A percentile compares a stretch with the other conserved stretches of the same genome.
Evolutionary conservation across 2,797 vertebrate species (phyloP).

Genomic region (Eulemur albifrons): DNA sequence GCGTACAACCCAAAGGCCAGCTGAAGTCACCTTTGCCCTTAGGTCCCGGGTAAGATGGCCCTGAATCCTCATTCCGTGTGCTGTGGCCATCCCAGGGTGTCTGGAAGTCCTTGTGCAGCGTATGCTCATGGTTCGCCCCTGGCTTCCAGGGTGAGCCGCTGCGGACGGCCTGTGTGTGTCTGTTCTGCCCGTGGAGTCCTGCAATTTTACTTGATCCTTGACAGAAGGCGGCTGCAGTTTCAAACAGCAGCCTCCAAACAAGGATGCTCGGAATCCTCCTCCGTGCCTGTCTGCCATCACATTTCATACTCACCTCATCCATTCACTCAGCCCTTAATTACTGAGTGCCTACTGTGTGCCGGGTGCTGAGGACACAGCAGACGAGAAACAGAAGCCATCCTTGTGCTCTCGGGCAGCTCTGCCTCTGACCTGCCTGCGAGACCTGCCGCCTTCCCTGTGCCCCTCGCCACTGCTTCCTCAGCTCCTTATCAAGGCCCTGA

Average conservation of each 20-base stretch:
- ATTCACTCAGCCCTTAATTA: background rate
- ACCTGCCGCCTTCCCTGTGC: background rate
- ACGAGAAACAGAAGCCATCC: background rate
- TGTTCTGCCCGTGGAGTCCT: background rate
- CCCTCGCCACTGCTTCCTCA: background rate
- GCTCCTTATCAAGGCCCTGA: background rate
- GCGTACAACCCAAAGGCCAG: background rate
- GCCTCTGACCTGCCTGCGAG: background rate
- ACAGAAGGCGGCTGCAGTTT: background rate
- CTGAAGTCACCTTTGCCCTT: background rate
- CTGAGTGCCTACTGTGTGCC: background rate
- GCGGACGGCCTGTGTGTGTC: accelerated
- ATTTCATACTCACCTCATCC: background rate
- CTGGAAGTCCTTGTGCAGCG: background rate
- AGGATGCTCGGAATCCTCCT: background rate
- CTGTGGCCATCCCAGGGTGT: background rate
- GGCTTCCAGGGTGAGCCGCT: background rate
- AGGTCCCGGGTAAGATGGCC: background rate
- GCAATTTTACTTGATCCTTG: background rate
- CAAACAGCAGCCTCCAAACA: background rate
- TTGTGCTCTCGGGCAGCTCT: accelerated
- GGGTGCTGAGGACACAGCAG: background rate
- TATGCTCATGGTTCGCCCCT: accelerated
- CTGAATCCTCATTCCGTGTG: background rate
- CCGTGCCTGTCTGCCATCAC: accelerated